Conservation (phyloP, 2,888 invertebrate genomes). For the Eueremaeus valkanovi region DNA sequence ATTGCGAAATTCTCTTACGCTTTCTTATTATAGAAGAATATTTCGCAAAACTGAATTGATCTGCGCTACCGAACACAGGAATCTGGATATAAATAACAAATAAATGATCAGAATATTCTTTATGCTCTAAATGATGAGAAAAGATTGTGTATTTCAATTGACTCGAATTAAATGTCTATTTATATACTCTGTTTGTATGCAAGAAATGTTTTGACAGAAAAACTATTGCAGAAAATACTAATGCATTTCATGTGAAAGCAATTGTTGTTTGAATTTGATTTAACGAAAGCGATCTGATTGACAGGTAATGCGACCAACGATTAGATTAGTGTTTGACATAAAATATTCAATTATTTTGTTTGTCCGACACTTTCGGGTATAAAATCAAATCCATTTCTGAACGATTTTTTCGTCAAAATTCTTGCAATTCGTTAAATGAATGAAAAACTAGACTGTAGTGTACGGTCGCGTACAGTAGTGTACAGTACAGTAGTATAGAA, state of each 20-base stretch:
- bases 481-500: neutral
- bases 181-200: too few species aligned
- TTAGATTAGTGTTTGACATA: neutral
- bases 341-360: neutral
- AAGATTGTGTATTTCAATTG: too few species aligned
- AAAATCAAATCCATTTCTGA: neutral
- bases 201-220: too few species aligned
- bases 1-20: too few species aligned
- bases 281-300: neutral
- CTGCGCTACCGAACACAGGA: too few species aligned
- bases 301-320: neutral
- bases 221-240: neutral
- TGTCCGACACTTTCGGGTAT: neutral
- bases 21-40: too few species aligned
- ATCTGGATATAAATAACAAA: too few species aligned
- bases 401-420: neutral
- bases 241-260: neutral
- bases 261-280: neutral
- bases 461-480: too few species aligned
- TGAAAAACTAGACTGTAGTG: too few species aligned
- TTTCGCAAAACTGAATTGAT: too few species aligned
- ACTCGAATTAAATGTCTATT: too few species aligned
- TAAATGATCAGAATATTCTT: neutral
- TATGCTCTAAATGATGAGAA: too few species aligned
- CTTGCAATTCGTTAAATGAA: neutral